Evolutionary conservation across 2,888 invertebrate genomes (phyloP).

Genomic region (Drosophila stalkeri): DNA sequence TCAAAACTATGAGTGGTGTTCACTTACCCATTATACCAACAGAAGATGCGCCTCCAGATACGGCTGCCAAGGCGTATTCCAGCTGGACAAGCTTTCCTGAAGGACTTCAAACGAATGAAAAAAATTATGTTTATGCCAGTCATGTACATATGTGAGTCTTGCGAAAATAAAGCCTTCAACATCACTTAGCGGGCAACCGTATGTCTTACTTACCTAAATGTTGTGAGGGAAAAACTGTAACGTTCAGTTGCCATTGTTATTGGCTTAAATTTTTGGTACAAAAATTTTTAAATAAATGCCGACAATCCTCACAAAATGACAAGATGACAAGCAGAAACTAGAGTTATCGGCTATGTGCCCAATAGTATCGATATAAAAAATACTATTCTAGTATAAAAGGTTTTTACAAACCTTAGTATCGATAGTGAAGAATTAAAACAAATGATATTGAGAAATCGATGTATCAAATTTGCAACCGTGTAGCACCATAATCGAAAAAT

Average conservation of each 20-base stretch:
- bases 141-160: conserved; percentile 68
- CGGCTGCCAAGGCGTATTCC: conserved; percentile 99
- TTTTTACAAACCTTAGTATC: neutral
- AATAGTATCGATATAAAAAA: conserved; percentile 17
- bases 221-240: conserved; percentile 97
- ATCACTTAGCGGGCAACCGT: accelerated
- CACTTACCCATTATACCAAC: conserved; percentile 97
- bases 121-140: conserved; percentile 65
- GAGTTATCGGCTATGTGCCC: conserved; percentile 25
- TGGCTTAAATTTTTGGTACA: conserved; percentile 34
- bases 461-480: conserved; percentile 18
- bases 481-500: neutral
- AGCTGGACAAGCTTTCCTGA: conserved; percentile 99
- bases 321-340: conserved; percentile 80
- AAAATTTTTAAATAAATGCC: conserved; percentile 56
- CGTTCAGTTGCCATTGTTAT: conserved; percentile 94
- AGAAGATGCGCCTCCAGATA: conserved; percentile 98
- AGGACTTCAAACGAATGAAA: conserved; percentile 89
- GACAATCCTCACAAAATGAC: conserved; percentile 57
- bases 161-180: conserved; percentile 4
- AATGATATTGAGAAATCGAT: neutral
- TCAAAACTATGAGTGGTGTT: neutral
- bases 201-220: conserved; percentile 86
- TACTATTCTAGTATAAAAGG: neutral
- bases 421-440: conserved; percentile 3